These are phyloP conservation scores for Chelmon rostratus DNA, from an alignment of 2,797 vertebrate genomes.

Conservation along the genomic window DNA sequence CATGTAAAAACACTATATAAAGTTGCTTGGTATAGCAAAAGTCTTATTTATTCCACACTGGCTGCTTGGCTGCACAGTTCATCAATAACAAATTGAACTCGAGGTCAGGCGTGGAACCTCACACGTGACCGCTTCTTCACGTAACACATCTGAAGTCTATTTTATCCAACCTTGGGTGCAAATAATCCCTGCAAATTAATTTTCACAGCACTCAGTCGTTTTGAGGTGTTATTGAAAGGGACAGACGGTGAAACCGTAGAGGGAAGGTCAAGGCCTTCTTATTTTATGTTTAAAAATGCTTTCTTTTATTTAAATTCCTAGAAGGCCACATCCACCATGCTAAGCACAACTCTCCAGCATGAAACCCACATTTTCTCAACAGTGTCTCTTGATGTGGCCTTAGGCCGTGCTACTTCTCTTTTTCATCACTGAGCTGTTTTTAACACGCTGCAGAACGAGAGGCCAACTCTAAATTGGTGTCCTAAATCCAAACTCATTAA, in stretches of 20 bases:
- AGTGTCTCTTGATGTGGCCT: conserved; percentile 53
- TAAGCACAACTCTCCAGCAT: conserved; percentile 24
- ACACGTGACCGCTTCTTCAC: conserved; percentile 51
- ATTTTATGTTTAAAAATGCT: conserved; percentile 28
- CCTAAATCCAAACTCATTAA: conserved; percentile 75
- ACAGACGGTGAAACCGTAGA: conserved; percentile 17
- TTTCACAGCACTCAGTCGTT: conserved; percentile 58
- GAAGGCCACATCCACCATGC: conserved; percentile 36
- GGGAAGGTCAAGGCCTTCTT: conserved; percentile 41
- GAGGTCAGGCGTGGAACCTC: conserved; percentile 60
- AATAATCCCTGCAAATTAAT: conserved; percentile 69
- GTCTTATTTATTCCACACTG: conserved; percentile 32
- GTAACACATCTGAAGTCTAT: conserved; percentile 61
- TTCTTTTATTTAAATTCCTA: conserved; percentile 58
- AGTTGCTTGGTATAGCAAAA: conserved; percentile 45
- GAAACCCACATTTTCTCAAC: conserved; percentile 32
- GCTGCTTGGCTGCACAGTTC: conserved; percentile 39
- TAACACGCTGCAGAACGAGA: conserved; percentile 49
- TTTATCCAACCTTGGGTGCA: conserved; percentile 55
- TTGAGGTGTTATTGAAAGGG: conserved; percentile 42
- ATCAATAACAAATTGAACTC: conserved; percentile 64
- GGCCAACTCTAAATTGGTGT: conserved; percentile 68
- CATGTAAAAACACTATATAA: conserved; percentile 43
- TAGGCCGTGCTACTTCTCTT: conserved; percentile 54
- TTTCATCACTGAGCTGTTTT: conserved; percentile 64